Evolutionary conservation across 2,888 invertebrate species (phyloP).

Genomic region (Bombylius major): DNA sequence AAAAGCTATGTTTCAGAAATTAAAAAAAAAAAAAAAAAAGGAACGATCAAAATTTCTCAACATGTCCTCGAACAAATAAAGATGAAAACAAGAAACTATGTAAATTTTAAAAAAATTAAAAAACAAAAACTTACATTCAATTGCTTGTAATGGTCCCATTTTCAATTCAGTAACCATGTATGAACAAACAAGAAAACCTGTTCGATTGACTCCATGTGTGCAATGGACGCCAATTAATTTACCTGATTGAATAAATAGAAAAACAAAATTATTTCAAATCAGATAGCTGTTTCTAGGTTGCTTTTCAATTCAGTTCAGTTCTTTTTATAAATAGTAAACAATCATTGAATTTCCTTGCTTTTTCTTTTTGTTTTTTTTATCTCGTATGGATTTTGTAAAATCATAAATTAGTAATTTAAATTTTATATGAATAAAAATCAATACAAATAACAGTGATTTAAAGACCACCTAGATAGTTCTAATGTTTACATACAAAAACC

Average conservation of each 20-base stretch:
- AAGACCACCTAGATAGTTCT: slow-evolving; percentile 1
- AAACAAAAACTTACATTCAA: slow-evolving; percentile 44
- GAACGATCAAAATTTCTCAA: no score
- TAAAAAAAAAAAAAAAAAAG: not conserved
- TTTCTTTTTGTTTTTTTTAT: no score
- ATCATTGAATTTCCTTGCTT: no score
- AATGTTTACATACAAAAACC: slow-evolving; percentile 2
- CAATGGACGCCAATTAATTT: slow-evolving; percentile 67
- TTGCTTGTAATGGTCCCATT: slow-evolving; percentile 42
- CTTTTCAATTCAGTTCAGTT: no score
- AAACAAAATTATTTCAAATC: no score
- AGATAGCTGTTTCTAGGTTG: no score
- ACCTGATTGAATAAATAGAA: slow-evolving; percentile 35
- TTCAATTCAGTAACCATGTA: slow-evolving; percentile 54
- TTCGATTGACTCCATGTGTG: slow-evolving; percentile 70
- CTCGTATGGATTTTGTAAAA: no score
- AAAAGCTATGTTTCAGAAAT: slow-evolving; percentile 37
- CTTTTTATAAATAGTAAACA: no score
- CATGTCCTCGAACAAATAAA: no score
- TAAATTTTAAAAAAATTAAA: no score
- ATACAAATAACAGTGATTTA: slow-evolving; percentile 1
- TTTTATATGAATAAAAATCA: not conserved
- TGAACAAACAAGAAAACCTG: slow-evolving; percentile 65
- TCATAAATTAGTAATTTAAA: no score
- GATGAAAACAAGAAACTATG: no score